Evolutionary conservation across 2,113 vertebrate species (phyloP).

Genomic region (Scalopus aquaticus): DNA sequence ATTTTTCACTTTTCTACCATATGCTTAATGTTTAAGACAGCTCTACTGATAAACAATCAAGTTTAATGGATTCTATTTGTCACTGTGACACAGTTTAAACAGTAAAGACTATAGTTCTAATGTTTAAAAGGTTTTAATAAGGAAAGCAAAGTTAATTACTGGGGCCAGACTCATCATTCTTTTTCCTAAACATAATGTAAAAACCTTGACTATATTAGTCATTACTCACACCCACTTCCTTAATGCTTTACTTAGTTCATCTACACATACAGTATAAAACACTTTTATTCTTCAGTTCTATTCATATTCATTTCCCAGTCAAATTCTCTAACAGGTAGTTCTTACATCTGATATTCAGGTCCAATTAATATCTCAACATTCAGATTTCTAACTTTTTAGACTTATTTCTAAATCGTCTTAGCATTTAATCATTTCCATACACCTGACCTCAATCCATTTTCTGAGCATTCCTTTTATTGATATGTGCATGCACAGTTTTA

Average conservation of each 20-base stretch:
- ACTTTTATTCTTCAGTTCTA: not conserved
- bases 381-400: not conserved
- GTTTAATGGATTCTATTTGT: conserved; percentile 69
- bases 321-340: not conserved
- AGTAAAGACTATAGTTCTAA: conserved; percentile 16
- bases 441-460: conserved; percentile 3
- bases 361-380: conserved; percentile 44
- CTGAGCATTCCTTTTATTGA: conserved; percentile 1
- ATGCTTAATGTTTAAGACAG: conserved; percentile 57
- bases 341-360: not conserved
- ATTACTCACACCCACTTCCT: not conserved
- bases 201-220: not conserved
- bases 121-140: conserved; percentile 46
- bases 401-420: not conserved
- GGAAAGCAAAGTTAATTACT: conserved; percentile 55
- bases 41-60: conserved; percentile 58
- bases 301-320: not conserved
- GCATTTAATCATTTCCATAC: conserved; percentile 9
- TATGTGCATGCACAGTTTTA: not conserved
- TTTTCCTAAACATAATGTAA: conserved; percentile 44
- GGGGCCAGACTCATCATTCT: conserved; percentile 44
- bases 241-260: not conserved
- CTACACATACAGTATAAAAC: not conserved
- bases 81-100: conserved; percentile 56
- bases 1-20: conserved; percentile 52